These are phyloP conservation scores for Butastur rufipennis DNA, from an alignment of 2,113 vertebrate species.

Conservation along the genomic window DNA sequence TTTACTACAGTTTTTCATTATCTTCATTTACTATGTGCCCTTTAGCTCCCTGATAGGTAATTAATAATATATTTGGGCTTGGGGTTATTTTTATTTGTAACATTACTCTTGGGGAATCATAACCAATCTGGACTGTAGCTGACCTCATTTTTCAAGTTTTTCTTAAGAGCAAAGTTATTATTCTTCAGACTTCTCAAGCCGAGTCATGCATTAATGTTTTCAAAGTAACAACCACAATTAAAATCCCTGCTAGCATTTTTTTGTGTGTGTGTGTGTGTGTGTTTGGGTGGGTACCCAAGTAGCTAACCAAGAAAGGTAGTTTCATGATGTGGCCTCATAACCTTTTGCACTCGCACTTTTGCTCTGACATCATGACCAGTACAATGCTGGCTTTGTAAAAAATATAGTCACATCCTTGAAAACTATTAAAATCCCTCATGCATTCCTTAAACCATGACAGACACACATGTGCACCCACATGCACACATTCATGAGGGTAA, in stretches of 20 bases:
- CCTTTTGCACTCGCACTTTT: background rate
- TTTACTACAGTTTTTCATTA: slow-evolving; percentile 1
- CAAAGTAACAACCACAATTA: slow-evolving; percentile 5
- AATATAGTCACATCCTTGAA: background rate
- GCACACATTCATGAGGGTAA: background rate
- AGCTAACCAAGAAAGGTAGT: background rate
- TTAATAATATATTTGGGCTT: background rate
- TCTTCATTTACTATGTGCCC: background rate
- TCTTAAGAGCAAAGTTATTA: background rate
- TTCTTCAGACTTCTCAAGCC: slow-evolving; percentile 2
- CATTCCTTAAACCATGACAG: background rate
- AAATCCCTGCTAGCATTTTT: background rate
- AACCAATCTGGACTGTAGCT: background rate
- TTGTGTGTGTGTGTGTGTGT: background rate
- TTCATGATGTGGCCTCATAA: background rate
- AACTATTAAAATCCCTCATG: background rate
- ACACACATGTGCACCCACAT: background rate
- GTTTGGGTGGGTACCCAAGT: background rate
- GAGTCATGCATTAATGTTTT: background rate
- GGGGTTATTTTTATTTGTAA: background rate
- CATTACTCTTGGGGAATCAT: background rate
- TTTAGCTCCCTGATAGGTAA: background rate
- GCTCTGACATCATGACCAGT: background rate
- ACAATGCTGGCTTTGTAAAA: background rate
- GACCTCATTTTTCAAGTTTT: slow-evolving; percentile 35